Evolutionary conservation across 2,113 vertebrate species (phyloP).

Genomic region (Ageneiosus marmoratus): DNA sequence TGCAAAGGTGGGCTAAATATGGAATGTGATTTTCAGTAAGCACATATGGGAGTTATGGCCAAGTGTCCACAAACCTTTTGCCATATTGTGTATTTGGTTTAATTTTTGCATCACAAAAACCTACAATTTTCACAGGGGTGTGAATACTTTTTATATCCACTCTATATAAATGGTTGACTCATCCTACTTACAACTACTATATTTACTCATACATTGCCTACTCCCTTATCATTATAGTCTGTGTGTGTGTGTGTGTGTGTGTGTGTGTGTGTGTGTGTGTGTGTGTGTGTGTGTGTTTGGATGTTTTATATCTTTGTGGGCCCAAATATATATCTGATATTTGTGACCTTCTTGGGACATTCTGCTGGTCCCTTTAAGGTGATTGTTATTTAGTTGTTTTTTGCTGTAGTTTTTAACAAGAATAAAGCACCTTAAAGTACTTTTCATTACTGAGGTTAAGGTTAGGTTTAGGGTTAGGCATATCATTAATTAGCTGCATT

Average conservation of each 20-base stretch:
- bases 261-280: slow-evolving; percentile 17
- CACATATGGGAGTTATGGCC: background rate
- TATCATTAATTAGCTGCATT: too few species aligned
- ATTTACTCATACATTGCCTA: background rate
- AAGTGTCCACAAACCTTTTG: background rate
- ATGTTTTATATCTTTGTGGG: too few species aligned
- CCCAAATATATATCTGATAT: too few species aligned
- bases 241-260: background rate
- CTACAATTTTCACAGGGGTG: background rate
- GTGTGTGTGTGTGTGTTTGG: slow-evolving; percentile 19
- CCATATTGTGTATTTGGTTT: background rate
- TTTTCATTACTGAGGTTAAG: too few species aligned
- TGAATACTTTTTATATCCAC: background rate
- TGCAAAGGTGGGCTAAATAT: background rate
- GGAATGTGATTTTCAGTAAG: background rate
- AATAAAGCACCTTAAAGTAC: too few species aligned
- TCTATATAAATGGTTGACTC: background rate
- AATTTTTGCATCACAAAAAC: background rate
- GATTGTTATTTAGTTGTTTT: too few species aligned
- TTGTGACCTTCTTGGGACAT: too few species aligned
- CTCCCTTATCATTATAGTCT: background rate
- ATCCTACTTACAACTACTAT: background rate
- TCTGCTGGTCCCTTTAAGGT: too few species aligned
- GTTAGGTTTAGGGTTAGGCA: too few species aligned
- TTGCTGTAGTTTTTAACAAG: too few species aligned